Evolutionary conservation across 2,888 invertebrate genomes (phyloP).

Genomic region (Sepioteuthis lessoniana): DNA sequence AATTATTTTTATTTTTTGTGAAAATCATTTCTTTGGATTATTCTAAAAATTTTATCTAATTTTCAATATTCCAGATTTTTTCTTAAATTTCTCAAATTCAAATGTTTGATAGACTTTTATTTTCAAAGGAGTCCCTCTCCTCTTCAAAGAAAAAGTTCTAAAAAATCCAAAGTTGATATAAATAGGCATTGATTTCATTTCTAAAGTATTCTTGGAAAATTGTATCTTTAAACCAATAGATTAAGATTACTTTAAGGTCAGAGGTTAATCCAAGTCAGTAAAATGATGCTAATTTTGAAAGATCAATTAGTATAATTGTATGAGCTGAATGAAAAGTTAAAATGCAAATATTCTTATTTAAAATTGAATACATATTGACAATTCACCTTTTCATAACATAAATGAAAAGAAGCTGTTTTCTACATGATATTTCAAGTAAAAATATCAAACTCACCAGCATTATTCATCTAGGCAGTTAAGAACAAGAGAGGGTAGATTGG

Average conservation of each 20-base stretch:
- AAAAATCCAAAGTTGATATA: not conserved
- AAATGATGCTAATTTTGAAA: not conserved
- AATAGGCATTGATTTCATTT: not conserved
- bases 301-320: not conserved
- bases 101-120: not conserved
- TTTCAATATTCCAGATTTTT: not conserved
- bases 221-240: not conserved
- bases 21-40: no score
- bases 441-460: not conserved
- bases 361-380: not conserved
- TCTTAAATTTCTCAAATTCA: not conserved
- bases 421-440: not conserved
- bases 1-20: no score
- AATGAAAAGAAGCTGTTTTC: not conserved
- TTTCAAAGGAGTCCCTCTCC: not conserved
- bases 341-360: not conserved
- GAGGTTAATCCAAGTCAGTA: not conserved
- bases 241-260: not conserved
- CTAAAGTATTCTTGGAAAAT: not conserved
- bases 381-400: not conserved
- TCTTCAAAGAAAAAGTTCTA: not conserved
- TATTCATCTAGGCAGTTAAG: not conserved
- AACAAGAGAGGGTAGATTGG: not conserved
- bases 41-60: not conserved
- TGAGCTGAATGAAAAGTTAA: not conserved